phyloP scores from a whole-genome alignment of 2,113 vertebrate species.

The Chrysochloris asiatica region DNA sequence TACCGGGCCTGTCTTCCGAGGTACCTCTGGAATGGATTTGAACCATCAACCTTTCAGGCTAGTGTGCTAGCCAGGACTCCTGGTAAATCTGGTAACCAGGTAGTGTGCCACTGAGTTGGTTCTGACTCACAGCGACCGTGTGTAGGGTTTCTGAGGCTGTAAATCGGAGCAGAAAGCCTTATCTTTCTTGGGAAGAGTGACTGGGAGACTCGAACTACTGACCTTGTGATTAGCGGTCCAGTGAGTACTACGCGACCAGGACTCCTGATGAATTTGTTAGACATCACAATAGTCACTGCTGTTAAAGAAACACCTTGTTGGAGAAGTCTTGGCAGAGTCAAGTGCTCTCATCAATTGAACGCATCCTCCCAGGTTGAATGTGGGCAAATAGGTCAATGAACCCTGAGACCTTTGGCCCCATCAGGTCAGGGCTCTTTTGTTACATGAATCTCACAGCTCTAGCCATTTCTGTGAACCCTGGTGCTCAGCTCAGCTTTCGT shows the following conservation, averaged over 20 bases:
- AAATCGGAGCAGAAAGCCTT: no score
- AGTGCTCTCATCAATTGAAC: background rate
- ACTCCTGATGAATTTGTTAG: background rate
- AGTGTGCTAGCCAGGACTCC: no score
- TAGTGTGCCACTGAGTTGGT: no score
- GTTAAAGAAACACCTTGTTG: background rate
- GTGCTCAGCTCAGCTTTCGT: background rate
- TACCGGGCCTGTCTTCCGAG: background rate
- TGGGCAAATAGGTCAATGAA: no score
- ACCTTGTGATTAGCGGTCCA: no score
- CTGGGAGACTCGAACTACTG: no score
- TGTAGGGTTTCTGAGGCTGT: no score
- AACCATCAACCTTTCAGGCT: background rate
- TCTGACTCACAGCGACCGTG: no score
- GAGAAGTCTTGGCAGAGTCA: background rate
- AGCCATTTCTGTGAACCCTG: background rate
- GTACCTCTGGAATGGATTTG: background rate
- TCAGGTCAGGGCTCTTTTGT: background rate
- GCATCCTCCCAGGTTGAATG: accelerated
- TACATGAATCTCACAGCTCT: background rate
- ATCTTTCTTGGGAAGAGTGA: no score
- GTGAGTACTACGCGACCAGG: background rate
- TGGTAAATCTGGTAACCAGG: no score
- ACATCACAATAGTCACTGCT: no score
- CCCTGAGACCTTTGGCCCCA: background rate